These are phyloP conservation scores for Mesitornis unicolor DNA, from an alignment of 2,113 vertebrate genomes.

Conservation along the genomic window DNA sequence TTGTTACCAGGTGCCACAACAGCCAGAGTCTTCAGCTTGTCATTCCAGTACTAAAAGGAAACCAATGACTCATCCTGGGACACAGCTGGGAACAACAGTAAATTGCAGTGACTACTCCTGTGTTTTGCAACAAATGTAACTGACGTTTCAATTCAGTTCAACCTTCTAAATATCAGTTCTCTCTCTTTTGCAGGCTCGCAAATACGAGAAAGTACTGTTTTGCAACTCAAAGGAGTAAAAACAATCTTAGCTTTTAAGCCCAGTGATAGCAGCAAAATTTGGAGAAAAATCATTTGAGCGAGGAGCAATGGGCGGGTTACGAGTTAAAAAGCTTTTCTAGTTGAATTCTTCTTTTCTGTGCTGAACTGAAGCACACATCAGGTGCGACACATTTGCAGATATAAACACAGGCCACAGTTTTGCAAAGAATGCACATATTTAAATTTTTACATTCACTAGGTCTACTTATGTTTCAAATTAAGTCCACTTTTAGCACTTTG, in stretches of 20 bases:
- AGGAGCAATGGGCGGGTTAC: rapidly evolving
- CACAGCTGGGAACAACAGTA: neutral
- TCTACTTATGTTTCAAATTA: neutral
- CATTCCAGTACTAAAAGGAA: neutral
- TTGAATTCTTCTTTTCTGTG: neutral
- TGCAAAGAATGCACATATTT: neutral
- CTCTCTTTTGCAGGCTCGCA: neutral
- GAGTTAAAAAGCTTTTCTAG: neutral
- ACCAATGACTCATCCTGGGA: neutral
- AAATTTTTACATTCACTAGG: neutral
- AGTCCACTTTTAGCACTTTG: neutral
- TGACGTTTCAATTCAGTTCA: neutral
- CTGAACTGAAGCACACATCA: neutral
- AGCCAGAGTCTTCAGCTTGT: neutral
- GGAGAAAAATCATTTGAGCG: neutral
- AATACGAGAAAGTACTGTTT: neutral
- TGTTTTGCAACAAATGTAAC: neutral
- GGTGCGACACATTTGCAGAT: neutral
- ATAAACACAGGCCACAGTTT: neutral
- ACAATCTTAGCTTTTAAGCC: neutral
- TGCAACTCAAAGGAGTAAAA: neutral
- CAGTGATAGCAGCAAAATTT: neutral
- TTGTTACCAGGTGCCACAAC: neutral
- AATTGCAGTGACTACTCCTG: neutral
- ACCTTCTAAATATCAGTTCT: neutral